phyloP scores from a whole-genome alignment of 2,113 vertebrate genomes.

The Pimephales promelas region DNA sequence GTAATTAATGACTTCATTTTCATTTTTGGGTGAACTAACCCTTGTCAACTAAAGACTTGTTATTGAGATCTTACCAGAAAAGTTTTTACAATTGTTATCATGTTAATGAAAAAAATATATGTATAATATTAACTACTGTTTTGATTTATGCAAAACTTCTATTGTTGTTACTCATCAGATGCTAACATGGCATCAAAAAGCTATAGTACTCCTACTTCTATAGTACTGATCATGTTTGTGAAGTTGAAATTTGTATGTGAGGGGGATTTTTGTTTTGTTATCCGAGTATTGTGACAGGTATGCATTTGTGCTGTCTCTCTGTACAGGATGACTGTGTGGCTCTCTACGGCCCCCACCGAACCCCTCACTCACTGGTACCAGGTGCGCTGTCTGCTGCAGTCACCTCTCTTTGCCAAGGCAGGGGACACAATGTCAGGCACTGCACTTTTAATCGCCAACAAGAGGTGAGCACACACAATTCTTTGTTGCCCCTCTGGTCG shows the following conservation, averaged over 20 bases:
- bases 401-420: conserved; percentile 92
- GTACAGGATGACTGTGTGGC: conserved; percentile 89
- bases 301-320: not conserved
- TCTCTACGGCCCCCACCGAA: conserved; percentile 92
- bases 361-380: conserved; percentile 97
- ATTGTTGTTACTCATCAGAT: too few species aligned
- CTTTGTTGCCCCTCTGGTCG: not conserved
- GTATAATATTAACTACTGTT: too few species aligned
- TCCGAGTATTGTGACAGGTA: not conserved
- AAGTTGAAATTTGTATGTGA: not conserved
- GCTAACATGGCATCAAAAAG: too few species aligned
- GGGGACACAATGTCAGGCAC: conserved; percentile 95
- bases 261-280: not conserved
- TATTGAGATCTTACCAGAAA: too few species aligned
- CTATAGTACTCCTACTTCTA: too few species aligned
- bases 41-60: too few species aligned
- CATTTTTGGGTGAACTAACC: too few species aligned
- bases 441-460: conserved; percentile 89
- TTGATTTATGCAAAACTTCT: too few species aligned
- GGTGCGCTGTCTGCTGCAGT: conserved; percentile 93
- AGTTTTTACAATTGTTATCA: too few species aligned
- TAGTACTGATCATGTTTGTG: too few species aligned
- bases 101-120: too few species aligned
- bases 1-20: too few species aligned
- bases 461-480: conserved; percentile 74